phyloP scores from a whole-genome alignment of 1,140 invertebrate genomes.

The Aricia agestis region DNA sequence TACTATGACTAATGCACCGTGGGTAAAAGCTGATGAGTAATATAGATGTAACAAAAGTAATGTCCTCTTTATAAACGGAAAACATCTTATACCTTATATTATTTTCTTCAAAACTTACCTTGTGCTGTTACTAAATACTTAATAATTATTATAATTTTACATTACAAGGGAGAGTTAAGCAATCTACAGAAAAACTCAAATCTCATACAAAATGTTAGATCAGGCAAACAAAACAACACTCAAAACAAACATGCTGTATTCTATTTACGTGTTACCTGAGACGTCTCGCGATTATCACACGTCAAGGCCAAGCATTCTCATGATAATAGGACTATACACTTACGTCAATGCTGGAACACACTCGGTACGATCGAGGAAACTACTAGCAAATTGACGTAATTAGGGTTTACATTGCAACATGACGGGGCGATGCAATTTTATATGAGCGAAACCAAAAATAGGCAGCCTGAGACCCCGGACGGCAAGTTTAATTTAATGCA shows the following conservation, averaged over 20 bases:
- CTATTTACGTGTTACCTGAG: conserved; percentile 27
- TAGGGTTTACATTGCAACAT: too few species aligned
- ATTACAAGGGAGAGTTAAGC: too few species aligned
- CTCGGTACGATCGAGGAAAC: neutral
- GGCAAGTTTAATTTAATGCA: too few species aligned
- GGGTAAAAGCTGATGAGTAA: too few species aligned
- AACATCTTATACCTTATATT: too few species aligned
- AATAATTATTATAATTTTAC: too few species aligned
- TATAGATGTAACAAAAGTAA: too few species aligned
- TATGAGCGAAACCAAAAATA: too few species aligned
- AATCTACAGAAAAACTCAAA: neutral
- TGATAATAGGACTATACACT: conserved; percentile 45
- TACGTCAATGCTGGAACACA: conserved; percentile 22
- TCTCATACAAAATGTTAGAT: neutral
- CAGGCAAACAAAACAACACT: conserved; percentile 23
- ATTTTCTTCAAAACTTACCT: neutral
- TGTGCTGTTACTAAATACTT: neutral
- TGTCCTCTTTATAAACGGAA: too few species aligned
- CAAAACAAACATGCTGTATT: conserved; percentile 2
- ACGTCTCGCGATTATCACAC: conserved; percentile 29
- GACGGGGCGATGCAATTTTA: too few species aligned
- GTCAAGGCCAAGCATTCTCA: conserved; percentile 50
- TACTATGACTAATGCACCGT: too few species aligned
- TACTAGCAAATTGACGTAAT: neutral
- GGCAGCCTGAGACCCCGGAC: too few species aligned